A percentile compares a stretch with the other conserved stretches of the same genome.
Conservation (phyloP, 2,888 invertebrate genomes). For the Poecilus cupreus region DNA sequence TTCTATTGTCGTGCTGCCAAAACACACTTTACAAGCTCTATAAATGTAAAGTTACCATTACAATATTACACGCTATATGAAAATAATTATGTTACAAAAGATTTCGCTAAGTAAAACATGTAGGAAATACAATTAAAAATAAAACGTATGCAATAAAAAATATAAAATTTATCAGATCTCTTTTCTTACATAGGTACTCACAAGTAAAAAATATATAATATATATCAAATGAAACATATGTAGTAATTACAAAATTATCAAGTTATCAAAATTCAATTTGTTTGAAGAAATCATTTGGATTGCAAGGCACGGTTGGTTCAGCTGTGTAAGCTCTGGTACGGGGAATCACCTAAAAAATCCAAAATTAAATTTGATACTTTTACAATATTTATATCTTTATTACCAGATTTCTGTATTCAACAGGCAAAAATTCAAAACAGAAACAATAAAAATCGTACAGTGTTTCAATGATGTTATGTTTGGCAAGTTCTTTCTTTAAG, state of each 20-base stretch:
- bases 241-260: conserved; percentile 4
- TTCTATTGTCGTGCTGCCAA: too few relatives aligned
- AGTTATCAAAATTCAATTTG: conserved; percentile 3
- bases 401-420: conserved; percentile 14
- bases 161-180: neutral
- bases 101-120: too few relatives aligned
- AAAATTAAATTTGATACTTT: conserved; percentile 10
- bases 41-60: too few relatives aligned
- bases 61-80: too few relatives aligned
- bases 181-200: neutral
- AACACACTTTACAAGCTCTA: too few relatives aligned
- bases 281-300: conserved; percentile 12
- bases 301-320: conserved; percentile 28
- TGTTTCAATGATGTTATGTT: neutral
- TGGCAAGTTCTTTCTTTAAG: conserved; percentile 23
- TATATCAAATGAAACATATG: neutral
- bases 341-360: conserved; percentile 31
- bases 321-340: neutral
- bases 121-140: neutral
- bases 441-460: conserved; percentile 39
- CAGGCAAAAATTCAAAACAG: conserved; percentile 19
- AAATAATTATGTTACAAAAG: too few relatives aligned
- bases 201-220: neutral
- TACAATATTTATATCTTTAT: neutral
- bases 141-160: neutral